These are phyloP conservation scores for Agriotes lineatus DNA, from an alignment of 2,888 invertebrate genomes.

Conservation along the genomic window DNA sequence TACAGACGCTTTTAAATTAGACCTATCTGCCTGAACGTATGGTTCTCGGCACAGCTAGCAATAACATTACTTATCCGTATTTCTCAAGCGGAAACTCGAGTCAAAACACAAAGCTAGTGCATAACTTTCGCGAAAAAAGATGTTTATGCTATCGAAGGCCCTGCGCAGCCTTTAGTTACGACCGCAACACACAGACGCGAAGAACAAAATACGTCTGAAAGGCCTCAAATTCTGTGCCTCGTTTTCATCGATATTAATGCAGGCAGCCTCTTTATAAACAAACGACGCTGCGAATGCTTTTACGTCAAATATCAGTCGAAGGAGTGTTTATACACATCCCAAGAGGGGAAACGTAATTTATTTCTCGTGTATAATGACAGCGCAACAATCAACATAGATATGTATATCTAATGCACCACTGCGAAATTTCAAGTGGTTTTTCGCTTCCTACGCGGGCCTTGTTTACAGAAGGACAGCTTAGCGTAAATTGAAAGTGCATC, in stretches of 20 bases:
- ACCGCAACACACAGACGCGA: not conserved
- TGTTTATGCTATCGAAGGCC: slow-evolving; percentile 11
- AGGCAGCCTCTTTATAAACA: not conserved
- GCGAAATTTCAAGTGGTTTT: slow-evolving; percentile 5
- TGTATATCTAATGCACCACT: slow-evolving; percentile 2
- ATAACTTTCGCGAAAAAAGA: slow-evolving; percentile 15
- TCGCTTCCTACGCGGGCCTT: not conserved
- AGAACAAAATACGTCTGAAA: not conserved
- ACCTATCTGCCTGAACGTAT: slow-evolving; percentile 27
- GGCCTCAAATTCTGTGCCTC: not conserved
- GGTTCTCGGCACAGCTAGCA: slow-evolving; percentile 13
- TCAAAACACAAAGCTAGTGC: slow-evolving; percentile 10
- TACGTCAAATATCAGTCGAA: slow-evolving; percentile 1
- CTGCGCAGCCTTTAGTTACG: slow-evolving; percentile 2
- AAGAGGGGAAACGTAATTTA: slow-evolving; percentile 8
- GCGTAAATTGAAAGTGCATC: not conserved
- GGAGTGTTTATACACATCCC: slow-evolving; percentile 5
- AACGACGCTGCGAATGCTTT: too few species aligned
- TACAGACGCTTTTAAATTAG: slow-evolving; percentile 37
- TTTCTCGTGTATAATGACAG: slow-evolving; percentile 1
- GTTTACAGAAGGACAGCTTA: not conserved
- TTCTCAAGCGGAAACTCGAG: slow-evolving; percentile 12
- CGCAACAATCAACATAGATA: too few species aligned
- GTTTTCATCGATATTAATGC: too few species aligned
- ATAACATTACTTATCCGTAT: slow-evolving; percentile 22